A percentile compares a stretch with the other conserved stretches of the same genome.
phyloP scores from a whole-genome alignment of 2,888 invertebrate species.

The Diabrotica balteata region DNA sequence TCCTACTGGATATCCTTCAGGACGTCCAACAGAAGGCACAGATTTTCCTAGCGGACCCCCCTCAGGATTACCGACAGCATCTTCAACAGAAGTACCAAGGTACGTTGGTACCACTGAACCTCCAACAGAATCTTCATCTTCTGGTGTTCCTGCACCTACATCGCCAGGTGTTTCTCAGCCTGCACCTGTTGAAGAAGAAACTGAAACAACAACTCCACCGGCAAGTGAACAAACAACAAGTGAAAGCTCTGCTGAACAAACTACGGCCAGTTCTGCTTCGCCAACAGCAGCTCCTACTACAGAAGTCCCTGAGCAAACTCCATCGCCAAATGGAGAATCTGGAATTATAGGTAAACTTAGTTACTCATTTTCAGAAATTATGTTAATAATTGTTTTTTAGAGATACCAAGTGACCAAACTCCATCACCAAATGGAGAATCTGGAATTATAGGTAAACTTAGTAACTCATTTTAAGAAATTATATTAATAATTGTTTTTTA shows the following conservation, averaged over 20 bases:
- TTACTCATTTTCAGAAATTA: background rate
- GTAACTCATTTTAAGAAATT: background rate
- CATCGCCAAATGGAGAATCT: conserved; percentile 25
- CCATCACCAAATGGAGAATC: conserved; percentile 26
- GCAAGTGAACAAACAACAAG: conserved; percentile 20
- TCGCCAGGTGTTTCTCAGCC: background rate
- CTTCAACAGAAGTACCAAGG: conserved; percentile 16
- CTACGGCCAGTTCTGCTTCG: conserved; percentile 1
- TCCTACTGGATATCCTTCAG: conserved; percentile 33
- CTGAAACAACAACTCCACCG: background rate
- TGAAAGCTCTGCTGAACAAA: conserved; percentile 17
- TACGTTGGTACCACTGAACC: conserved; percentile 28
- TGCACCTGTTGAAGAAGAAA: background rate
- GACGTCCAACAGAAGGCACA: background rate
- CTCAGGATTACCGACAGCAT: conserved; percentile 13
- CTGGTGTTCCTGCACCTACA: background rate
- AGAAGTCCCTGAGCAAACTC: conserved; percentile 20
- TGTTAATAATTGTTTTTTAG: too few species aligned
- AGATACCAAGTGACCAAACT: conserved; percentile 2
- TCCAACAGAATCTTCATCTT: conserved; percentile 21
- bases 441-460: conserved; percentile 1
- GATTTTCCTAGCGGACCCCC: conserved; percentile 15
- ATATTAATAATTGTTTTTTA: too few species aligned
- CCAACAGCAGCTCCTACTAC: conserved; percentile 24
- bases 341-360: background rate